These are phyloP conservation scores for Dendrocincla tyrannina DNA, from an alignment of 2,797 vertebrate genomes.

Conservation along the genomic window DNA sequence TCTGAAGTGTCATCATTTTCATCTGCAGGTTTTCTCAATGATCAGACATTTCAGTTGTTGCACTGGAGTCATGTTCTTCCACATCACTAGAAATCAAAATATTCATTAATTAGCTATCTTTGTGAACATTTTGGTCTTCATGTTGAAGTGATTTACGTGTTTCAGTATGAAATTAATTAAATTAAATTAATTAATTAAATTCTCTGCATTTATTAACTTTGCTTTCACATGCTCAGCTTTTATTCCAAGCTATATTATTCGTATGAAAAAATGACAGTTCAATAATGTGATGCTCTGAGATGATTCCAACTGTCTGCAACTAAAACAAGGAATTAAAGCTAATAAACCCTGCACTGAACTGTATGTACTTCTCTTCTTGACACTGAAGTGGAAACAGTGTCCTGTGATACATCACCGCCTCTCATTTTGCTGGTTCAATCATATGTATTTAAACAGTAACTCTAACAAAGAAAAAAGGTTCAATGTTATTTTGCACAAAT, in stretches of 20 bases:
- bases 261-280: not conserved
- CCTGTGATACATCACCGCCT: not conserved
- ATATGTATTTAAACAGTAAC: not conserved
- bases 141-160: not conserved
- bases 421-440: not conserved
- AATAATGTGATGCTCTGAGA: not conserved
- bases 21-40: not conserved
- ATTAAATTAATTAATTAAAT: not conserved
- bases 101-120: not conserved
- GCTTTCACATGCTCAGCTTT: not conserved
- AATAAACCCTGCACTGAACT: not conserved
- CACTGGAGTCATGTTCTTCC: not conserved
- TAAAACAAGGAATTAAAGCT: not conserved
- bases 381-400: not conserved
- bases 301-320: not conserved
- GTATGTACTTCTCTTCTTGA: not conserved
- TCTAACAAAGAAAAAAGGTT: not conserved
- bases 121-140: not conserved
- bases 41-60: not conserved
- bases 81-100: not conserved
- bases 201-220: not conserved
- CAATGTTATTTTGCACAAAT: not conserved
- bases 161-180: not conserved
- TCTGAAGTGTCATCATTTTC: not conserved
- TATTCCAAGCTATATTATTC: not conserved